Evolutionary conservation across 2,888 invertebrate genomes (phyloP).

Genomic region (Phorcus lineatus): DNA sequence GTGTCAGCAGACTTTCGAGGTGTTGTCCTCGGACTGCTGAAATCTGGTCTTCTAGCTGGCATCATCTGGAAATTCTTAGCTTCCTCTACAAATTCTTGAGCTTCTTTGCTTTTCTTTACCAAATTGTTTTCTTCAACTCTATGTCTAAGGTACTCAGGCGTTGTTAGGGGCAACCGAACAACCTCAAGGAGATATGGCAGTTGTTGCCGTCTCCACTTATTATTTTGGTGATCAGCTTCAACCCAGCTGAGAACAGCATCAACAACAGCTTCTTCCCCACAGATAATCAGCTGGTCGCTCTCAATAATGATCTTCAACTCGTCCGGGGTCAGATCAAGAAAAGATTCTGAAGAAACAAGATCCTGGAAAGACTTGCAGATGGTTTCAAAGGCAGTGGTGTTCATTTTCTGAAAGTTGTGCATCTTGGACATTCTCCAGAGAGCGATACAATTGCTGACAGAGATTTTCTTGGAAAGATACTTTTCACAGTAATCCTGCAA

Average conservation of each 20-base stretch:
- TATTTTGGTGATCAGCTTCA: slow-evolving; percentile 78
- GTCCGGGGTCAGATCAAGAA: slow-evolving; percentile 80
- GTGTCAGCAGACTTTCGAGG: not conserved
- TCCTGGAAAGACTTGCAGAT: slow-evolving; percentile 77
- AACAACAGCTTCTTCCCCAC: slow-evolving; percentile 88
- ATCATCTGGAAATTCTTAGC: slow-evolving; percentile 3
- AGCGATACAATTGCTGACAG: slow-evolving; percentile 87
- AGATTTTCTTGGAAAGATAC: slow-evolving; percentile 83
- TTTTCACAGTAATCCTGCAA: slow-evolving; percentile 87
- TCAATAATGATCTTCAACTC: slow-evolving; percentile 86
- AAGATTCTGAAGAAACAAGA: slow-evolving; percentile 50
- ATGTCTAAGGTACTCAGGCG: slow-evolving; percentile 41
- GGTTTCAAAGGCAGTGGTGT: slow-evolving; percentile 82
- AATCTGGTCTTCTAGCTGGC: not conserved
- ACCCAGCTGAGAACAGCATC: slow-evolving; percentile 84
- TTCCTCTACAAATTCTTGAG: not conserved
- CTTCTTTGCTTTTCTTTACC: not conserved
- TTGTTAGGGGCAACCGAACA: slow-evolving; percentile 47
- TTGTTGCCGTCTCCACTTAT: slow-evolving; percentile 22
- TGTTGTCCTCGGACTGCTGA: not conserved
- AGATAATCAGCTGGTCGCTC: slow-evolving; percentile 88
- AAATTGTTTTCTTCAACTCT: not conserved
- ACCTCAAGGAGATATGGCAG: slow-evolving; percentile 41
- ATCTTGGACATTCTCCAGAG: slow-evolving; percentile 87
- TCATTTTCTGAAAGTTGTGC: slow-evolving; percentile 83